Evolutionary conservation across 2,888 invertebrate genomes (phyloP).

Genomic region (Drosophila mulleri): DNA sequence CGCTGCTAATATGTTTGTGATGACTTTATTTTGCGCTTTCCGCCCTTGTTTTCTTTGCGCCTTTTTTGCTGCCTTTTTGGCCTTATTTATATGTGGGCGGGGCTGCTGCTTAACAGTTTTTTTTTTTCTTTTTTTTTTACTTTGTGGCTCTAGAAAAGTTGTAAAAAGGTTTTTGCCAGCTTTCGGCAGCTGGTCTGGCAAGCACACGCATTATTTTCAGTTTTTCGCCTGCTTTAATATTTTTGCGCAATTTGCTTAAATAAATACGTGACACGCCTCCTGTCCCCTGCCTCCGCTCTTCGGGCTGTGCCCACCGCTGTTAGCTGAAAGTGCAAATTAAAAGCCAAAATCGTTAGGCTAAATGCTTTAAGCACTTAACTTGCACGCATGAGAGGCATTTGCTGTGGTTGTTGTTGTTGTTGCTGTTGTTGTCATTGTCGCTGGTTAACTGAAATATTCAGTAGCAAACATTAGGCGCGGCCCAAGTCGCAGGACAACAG

Average conservation of each 20-base stretch:
- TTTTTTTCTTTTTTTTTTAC: background rate
- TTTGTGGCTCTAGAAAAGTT: conserved; percentile 62
- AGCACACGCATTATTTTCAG: conserved; percentile 38
- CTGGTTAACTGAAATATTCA: conserved; percentile 59
- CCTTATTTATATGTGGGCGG: conserved; percentile 48
- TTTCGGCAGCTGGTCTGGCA: conserved; percentile 65
- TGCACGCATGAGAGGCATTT: conserved; percentile 54
- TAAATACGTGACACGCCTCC: conserved; percentile 65
- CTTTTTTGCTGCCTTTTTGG: conserved; percentile 33
- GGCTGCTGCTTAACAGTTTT: conserved; percentile 65
- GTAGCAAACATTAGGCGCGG: conserved; percentile 54
- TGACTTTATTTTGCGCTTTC: conserved; percentile 82
- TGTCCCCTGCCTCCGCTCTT: background rate
- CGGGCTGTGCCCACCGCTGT: background rate
- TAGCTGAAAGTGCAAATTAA: conserved; percentile 66
- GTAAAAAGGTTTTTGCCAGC: conserved; percentile 71
- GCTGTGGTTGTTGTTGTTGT: conserved; percentile 3
- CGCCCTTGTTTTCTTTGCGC: conserved; percentile 51
- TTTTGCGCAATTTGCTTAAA: conserved; percentile 70
- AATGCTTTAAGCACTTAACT: conserved; percentile 76
- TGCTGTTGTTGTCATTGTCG: conserved; percentile 24
- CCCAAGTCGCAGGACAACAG: conserved; percentile 49
- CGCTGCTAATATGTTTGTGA: conserved; percentile 82
- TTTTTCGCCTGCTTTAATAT: conserved; percentile 59
- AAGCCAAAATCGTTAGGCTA: conserved; percentile 67